A percentile compares a stretch with the other conserved stretches of the same genome.
These are phyloP conservation scores for Sogatella furcifera DNA, from an alignment of 1,140 invertebrate genomes.

Conservation along the genomic window DNA sequence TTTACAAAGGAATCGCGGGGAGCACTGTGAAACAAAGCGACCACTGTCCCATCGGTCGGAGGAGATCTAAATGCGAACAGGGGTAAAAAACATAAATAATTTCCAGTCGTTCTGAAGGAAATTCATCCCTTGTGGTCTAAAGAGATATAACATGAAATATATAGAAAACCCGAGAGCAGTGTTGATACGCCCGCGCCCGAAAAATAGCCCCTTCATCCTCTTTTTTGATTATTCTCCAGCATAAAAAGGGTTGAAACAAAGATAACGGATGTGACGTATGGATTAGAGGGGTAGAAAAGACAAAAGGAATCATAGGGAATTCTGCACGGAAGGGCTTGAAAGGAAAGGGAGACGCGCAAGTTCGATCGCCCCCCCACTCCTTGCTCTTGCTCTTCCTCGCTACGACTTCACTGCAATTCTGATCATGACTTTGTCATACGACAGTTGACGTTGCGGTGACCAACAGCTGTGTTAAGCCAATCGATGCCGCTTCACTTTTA, in stretches of 20 bases:
- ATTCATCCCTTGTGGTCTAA: slow-evolving; percentile 20
- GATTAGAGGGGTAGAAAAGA: slow-evolving; percentile 20
- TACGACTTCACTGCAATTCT: too few relatives aligned
- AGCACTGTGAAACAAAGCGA: too few relatives aligned
- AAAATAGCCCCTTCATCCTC: slow-evolving; percentile 23
- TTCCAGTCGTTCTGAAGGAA: slow-evolving; percentile 17
- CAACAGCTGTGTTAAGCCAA: too few relatives aligned
- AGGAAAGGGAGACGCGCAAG: slow-evolving; percentile 8
- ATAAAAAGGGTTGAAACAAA: slow-evolving; percentile 28
- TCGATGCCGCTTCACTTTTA: too few relatives aligned
- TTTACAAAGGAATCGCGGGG: too few relatives aligned
- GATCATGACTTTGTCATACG: too few relatives aligned
- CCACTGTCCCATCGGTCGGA: too few relatives aligned
- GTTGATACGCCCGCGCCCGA: slow-evolving; percentile 22
- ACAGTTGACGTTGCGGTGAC: too few relatives aligned
- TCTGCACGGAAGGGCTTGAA: slow-evolving; percentile 17
- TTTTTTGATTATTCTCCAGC: slow-evolving; percentile 26
- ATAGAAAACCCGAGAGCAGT: slow-evolving; percentile 10
- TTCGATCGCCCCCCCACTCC: slow-evolving; percentile 6
- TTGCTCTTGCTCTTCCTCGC: too few relatives aligned
- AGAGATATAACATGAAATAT: slow-evolving; percentile 17
- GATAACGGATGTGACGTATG: slow-evolving; percentile 27
- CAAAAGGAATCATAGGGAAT: slow-evolving; percentile 27
- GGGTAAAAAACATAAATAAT: slow-evolving; percentile 15
- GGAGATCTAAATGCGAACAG: too few relatives aligned